Evolutionary conservation across 2,888 invertebrate genomes (phyloP).

Genomic region (Horisme vitalbata): DNA sequence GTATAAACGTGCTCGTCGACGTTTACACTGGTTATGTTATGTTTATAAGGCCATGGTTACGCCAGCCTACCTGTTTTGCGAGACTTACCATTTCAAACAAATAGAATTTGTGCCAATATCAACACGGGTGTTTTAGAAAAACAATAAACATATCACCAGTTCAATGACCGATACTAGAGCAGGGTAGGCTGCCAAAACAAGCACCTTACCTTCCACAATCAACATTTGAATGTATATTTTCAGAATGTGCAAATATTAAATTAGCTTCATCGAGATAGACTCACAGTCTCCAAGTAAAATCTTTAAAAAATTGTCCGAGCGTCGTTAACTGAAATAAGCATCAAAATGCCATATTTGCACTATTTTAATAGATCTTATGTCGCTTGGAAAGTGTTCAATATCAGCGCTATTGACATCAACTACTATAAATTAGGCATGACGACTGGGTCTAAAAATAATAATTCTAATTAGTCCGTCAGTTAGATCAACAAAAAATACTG

Average conservation of each 20-base stretch:
- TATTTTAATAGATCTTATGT: no score
- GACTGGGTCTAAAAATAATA: no score
- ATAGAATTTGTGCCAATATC: constrained; percentile 76
- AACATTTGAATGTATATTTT: constrained; percentile 38
- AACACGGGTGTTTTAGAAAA: constrained; percentile 72
- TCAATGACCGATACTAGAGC: constrained; percentile 64
- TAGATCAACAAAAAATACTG: no score
- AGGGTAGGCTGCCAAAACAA: constrained; percentile 70
- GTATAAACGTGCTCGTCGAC: constrained; percentile 1
- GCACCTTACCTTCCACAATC: constrained; percentile 67
- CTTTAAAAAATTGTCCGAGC: no score
- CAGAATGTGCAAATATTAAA: constrained; percentile 35
- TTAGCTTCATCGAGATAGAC: no score
- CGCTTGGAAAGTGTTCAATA: no score
- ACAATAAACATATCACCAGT: constrained; percentile 69
- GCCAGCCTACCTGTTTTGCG: constrained; percentile 63
- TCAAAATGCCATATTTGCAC: no score
- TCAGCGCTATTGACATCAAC: no score
- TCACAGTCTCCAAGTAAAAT: no score
- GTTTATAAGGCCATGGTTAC: constrained; percentile 57
- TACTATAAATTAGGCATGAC: no score
- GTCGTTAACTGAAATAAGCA: no score
- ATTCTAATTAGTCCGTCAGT: no score
- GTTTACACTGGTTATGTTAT: constrained; percentile 18
- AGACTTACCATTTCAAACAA: constrained; percentile 74